Evolutionary conservation across 2,113 vertebrate genomes (phyloP).

Genomic region (Lutjanus erythropterus): DNA sequence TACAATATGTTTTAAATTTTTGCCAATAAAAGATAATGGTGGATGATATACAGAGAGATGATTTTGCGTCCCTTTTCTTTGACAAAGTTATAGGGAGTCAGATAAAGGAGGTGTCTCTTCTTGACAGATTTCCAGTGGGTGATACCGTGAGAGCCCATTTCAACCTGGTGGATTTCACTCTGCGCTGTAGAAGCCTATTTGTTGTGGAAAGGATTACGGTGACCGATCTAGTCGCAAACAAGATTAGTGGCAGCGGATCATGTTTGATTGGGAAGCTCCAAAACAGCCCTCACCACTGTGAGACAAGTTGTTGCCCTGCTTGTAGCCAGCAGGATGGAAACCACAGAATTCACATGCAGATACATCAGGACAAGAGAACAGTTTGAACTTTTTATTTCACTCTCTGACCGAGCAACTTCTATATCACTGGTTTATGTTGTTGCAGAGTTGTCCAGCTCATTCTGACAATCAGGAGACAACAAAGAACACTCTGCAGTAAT

Average conservation of each 20-base stretch:
- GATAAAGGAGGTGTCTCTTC: slow-evolving; percentile 15
- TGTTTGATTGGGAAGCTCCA: slow-evolving; percentile 82
- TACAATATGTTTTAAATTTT: not conserved
- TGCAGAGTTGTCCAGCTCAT: slow-evolving; percentile 2
- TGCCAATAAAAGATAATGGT: not conserved
- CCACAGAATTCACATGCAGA: slow-evolving; percentile 29
- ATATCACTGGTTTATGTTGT: not conserved
- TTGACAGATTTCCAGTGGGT: slow-evolving; percentile 44
- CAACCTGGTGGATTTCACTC: slow-evolving; percentile 66
- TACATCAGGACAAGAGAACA: slow-evolving; percentile 37
- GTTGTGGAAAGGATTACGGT: slow-evolving; percentile 78
- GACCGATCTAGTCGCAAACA: slow-evolving; percentile 81
- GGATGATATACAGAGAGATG: not conserved
- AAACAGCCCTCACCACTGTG: slow-evolving; percentile 72
- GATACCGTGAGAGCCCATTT: slow-evolving; percentile 25
- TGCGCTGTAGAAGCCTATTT: slow-evolving; percentile 68
- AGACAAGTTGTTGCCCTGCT: slow-evolving; percentile 66
- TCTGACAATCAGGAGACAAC: slow-evolving; percentile 15
- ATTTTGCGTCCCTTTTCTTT: not conserved
- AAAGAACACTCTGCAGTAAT: slow-evolving; percentile 33
- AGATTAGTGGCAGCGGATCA: slow-evolving; percentile 83
- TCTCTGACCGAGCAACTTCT: not conserved
- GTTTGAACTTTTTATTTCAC: not conserved
- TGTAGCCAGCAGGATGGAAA: slow-evolving; percentile 23
- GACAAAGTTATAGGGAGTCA: slow-evolving; percentile 12